Evolutionary conservation across 1,140 invertebrate species (phyloP).

Genomic region (Hycleus cichorii): DNA sequence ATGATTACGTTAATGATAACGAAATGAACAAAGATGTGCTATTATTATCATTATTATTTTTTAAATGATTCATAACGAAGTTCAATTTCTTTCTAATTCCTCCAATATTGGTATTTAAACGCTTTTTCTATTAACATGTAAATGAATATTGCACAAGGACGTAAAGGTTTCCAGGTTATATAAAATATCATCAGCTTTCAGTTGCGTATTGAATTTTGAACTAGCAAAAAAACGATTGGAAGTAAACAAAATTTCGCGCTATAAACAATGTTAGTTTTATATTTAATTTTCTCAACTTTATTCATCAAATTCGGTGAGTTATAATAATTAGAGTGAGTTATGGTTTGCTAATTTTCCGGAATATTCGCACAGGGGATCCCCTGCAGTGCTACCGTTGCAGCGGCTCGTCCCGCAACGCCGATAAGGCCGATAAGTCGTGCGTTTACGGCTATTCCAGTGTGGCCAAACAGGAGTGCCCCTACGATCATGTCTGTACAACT

Average conservation of each 20-base stretch:
- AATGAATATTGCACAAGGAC: constrained; percentile 10
- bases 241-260: too few species aligned
- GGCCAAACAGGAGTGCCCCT: constrained; percentile 7
- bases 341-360: background rate
- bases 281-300: too few species aligned
- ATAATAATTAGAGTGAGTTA: too few species aligned
- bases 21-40: too few species aligned
- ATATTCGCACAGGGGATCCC: background rate
- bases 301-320: too few species aligned
- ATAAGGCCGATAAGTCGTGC: constrained; percentile 8
- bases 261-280: too few species aligned
- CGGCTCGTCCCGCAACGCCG: constrained; percentile 3
- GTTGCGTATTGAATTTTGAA: too few species aligned
- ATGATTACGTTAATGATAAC: too few species aligned
- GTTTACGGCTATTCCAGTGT: constrained; percentile 8
- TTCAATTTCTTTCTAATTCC: too few species aligned
- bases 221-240: too few species aligned
- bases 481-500: constrained; percentile 4
- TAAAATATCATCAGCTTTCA: constrained; percentile 1
- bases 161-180: constrained; percentile 13
- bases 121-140: background rate
- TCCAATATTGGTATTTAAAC: background rate
- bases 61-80: too few species aligned
- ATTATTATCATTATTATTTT: too few species aligned
- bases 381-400: constrained; percentile 7